Conservation (phyloP, 2,888 invertebrate genomes). For the Rambutsinella grinnellia region DNA sequence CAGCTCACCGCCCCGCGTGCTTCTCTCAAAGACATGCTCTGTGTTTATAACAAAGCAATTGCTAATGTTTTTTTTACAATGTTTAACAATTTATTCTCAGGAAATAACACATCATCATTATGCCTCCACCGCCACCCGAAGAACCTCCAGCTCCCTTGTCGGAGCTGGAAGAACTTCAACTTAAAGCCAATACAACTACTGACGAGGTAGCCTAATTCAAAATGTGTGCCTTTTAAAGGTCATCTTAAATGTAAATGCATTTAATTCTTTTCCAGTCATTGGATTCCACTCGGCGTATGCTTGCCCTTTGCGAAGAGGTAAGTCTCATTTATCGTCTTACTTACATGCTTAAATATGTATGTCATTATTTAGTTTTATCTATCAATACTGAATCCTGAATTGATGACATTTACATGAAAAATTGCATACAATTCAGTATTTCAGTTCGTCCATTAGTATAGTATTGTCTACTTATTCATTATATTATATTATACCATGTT, state of each 20-base stretch:
- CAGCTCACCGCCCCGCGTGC: too few relatives aligned
- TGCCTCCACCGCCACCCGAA: constrained; percentile 71
- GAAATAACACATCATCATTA: too few relatives aligned
- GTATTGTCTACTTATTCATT: too few relatives aligned
- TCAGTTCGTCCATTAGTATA: too few relatives aligned
- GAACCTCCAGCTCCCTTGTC: constrained; percentile 79
- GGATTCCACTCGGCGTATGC: constrained; percentile 93
- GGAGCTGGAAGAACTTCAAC: constrained; percentile 90
- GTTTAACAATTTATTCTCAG: constrained; percentile 33
- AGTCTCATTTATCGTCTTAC: constrained; percentile 69
- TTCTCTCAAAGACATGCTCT: too few relatives aligned
- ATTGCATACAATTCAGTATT: too few relatives aligned
- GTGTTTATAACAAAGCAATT: too few relatives aligned
- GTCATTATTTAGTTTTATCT: too few relatives aligned
- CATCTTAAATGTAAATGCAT: too few relatives aligned
- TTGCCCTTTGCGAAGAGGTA: constrained; percentile 94
- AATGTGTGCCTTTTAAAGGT: background rate
- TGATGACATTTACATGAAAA: too few relatives aligned
- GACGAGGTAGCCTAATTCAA: constrained; percentile 79
- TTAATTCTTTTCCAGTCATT: constrained; percentile 78
- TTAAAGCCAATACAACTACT: constrained; percentile 85
- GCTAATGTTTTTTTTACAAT: constrained; percentile 20
- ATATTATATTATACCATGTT: background rate
- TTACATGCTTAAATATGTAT: too few relatives aligned
- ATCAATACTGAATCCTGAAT: too few relatives aligned